These are phyloP conservation scores for Bujurquina vittata DNA, from an alignment of 2,113 vertebrate genomes.

Conservation along the genomic window DNA sequence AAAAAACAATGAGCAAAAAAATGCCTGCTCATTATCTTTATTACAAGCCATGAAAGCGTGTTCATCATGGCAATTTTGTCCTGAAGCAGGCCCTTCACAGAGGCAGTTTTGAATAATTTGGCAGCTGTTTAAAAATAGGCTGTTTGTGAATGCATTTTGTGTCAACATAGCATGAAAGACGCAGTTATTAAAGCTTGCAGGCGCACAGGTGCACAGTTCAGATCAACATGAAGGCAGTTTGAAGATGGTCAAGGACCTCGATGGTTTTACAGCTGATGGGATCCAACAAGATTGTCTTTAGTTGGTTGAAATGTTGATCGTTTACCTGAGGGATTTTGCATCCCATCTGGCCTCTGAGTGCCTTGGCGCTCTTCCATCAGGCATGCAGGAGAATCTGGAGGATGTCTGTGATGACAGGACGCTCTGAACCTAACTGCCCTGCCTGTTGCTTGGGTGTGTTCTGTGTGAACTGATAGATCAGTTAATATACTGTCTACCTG, in stretches of 20 bases:
- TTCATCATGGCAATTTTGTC: background rate
- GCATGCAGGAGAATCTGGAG: background rate
- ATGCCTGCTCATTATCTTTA: background rate
- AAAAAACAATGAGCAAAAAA: background rate
- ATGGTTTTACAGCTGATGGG: background rate
- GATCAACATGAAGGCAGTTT: background rate
- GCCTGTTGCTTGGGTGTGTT: background rate
- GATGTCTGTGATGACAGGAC: background rate
- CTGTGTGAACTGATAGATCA: background rate
- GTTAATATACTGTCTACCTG: background rate
- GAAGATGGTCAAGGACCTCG: background rate
- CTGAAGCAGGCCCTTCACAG: background rate
- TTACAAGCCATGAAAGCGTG: background rate
- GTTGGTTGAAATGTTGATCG: background rate
- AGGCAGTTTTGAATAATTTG: background rate
- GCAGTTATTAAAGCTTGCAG: background rate
- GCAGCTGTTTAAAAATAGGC: background rate
- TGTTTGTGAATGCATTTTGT: background rate
- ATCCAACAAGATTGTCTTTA: background rate
- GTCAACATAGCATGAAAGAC: background rate
- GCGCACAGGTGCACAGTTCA: background rate
- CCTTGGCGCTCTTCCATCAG: constrained; percentile 9
- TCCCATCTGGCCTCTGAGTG: constrained; percentile 27
- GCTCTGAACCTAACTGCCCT: background rate
- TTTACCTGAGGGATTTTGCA: constrained; percentile 19